Percentiles rank a stretch among this genome's conserved stretches.
Conservation (phyloP, 2,113 vertebrate genomes). For the Poicephalus gulielmi region DNA sequence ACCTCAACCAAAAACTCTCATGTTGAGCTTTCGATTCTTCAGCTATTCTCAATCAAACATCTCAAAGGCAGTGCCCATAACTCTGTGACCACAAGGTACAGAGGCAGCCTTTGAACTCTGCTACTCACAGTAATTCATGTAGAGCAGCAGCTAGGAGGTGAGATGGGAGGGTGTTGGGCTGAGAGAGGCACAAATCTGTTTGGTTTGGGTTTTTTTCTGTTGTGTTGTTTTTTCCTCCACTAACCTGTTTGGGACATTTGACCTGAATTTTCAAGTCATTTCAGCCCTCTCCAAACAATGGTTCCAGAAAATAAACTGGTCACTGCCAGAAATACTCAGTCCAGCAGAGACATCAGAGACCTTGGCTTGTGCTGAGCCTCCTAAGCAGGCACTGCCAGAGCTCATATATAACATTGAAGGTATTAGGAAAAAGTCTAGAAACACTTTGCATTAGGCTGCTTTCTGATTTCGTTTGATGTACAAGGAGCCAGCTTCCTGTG, state of each 20-base stretch:
- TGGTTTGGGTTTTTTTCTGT: not conserved
- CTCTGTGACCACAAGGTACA: not conserved
- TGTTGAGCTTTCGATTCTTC: not conserved
- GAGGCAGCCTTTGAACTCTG: not conserved
- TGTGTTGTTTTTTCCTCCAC: not conserved
- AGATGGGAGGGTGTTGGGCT: not conserved
- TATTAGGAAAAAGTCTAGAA: not conserved
- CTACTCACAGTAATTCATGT: not conserved
- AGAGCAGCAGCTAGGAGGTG: not conserved
- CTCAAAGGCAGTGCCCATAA: not conserved
- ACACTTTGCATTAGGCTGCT: not conserved
- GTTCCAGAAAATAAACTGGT: not conserved
- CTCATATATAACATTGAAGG: not conserved
- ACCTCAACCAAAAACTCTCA: not conserved
- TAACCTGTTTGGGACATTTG: not conserved
- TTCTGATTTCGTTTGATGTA: not conserved
- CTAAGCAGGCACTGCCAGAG: not conserved
- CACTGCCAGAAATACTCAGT: not conserved
- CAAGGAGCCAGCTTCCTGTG: not conserved
- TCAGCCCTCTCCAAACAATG: not conserved
- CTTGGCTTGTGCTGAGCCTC: not conserved
- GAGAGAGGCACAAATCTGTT: not conserved
- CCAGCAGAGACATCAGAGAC: not conserved
- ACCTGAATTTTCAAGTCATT: not conserved
- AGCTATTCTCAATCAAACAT: not conserved